Percentiles rank a stretch among this genome's conserved stretches.
Conservation (phyloP, 2,113 vertebrate genomes). For the Notarius lentiginosus region DNA sequence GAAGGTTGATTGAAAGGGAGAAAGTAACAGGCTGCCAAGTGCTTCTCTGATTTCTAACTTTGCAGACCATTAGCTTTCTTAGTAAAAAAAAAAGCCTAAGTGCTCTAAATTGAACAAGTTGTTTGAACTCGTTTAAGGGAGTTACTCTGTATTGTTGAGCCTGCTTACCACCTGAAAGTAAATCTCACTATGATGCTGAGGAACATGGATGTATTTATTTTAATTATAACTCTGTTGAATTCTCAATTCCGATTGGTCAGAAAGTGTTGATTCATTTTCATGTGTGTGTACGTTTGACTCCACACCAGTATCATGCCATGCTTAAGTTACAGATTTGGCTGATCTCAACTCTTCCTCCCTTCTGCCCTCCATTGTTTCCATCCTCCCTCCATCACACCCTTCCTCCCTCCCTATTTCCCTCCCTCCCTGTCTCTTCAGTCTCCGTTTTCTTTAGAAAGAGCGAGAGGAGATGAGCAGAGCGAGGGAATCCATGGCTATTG, state of each 20-base stretch:
- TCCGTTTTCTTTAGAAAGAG: constrained; percentile 61
- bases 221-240: neutral
- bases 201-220: neutral
- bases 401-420: constrained; percentile 11
- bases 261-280: neutral
- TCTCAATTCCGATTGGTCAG: neutral
- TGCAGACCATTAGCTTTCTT: constrained; percentile 27
- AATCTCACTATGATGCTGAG: neutral
- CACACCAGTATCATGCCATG: constrained; percentile 39
- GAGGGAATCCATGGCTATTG: constrained; percentile 78
- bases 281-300: constrained; percentile 13
- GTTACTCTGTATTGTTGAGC: neutral
- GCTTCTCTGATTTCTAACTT: constrained; percentile 31
- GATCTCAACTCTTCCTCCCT: constrained; percentile 50
- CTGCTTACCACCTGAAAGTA: neutral
- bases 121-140: neutral
- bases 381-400: constrained; percentile 53
- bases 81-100: constrained; percentile 7
- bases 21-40: constrained; percentile 31
- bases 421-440: constrained; percentile 55
- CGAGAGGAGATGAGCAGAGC: constrained; percentile 58
- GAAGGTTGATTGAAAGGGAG: constrained; percentile 27
- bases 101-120: neutral
- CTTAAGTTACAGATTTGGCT: constrained; percentile 57
- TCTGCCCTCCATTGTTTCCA: constrained; percentile 57